A percentile compares a stretch with the other conserved stretches of the same genome.
Conservation (phyloP, 2,113 vertebrate genomes). For the Coturnix japonica region DNA sequence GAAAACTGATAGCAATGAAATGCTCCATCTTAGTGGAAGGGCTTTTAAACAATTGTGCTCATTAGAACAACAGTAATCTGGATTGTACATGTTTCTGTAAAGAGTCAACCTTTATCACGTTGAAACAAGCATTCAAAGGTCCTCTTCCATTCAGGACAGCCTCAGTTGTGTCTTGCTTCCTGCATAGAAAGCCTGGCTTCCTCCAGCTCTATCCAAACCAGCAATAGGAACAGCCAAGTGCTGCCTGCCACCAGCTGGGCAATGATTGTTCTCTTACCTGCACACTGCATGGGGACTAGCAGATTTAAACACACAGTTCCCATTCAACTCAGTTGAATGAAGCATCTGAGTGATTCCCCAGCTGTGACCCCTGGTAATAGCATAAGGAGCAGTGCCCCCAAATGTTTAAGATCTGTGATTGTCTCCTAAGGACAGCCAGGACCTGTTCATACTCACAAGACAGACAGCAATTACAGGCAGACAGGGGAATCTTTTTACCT, state of each 20-base stretch:
- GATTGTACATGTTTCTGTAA: background rate
- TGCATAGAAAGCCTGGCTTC: background rate
- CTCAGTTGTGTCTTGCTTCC: no score
- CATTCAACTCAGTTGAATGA: background rate
- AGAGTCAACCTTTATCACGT: rapidly evolving
- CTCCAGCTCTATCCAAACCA: background rate
- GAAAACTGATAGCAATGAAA: background rate
- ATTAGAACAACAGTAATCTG: background rate
- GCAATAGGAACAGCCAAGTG: rapidly evolving
- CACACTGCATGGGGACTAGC: rapidly evolving
- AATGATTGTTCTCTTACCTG: no score
- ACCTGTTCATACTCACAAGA: background rate
- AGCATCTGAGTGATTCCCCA: background rate
- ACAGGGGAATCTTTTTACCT: background rate
- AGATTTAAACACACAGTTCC: background rate
- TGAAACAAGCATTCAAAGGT: no score
- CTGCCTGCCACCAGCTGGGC: background rate
- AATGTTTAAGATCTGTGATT: rapidly evolving
- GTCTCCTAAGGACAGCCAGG: background rate
- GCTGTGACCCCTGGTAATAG: background rate
- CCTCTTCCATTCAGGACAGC: background rate
- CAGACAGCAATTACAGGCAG: background rate
- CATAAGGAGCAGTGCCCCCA: background rate
- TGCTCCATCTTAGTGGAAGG: background rate
- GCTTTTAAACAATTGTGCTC: background rate